Evolutionary conservation across 2,888 invertebrate species (phyloP), one percentile per base, ranked within the genome.

Genomic region (Adineta ricciae): DNA sequence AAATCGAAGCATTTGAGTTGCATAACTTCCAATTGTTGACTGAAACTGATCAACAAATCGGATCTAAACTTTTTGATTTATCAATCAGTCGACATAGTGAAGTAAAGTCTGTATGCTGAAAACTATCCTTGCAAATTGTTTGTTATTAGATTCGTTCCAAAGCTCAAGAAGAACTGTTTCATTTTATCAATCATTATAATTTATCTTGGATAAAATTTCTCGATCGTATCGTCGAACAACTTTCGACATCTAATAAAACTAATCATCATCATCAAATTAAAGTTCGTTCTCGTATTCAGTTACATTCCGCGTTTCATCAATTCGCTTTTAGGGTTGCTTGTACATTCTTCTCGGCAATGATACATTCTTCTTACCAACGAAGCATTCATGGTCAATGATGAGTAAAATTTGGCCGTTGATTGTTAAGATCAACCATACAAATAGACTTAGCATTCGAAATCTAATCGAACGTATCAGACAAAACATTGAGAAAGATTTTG

Each of bases 331-430:
- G 56, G n/a, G 56, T 56, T 56, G n/a, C 27, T 14, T 56, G n/a
- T n/a, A 56, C 27, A 56, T 56, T 27, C 56, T 56, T 87, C 90
- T 94, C 86, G 56, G 56, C 11, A 27, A 56, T 24, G 9, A 27
- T 3, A 56, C 2, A 9, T 56, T 56, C 24, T 93, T 93, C 0
- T 90, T 95, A 16, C 90, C 94, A 2, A 92, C 93, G 21, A 93
- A 93, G 88, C 93, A 93, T 87, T 93, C 95, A 89, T 96, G 95
- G 95, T 92, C 93, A 14, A 92, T 93, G 8, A 91, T 94, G 36
- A 90, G 92, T 56, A 91, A 92, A 41, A 89, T 96, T 0, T 95
- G 96, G 95, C 94, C 95, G 0, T 93, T 94, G 1, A 89, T 96
- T 36, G 91, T 95, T 0, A 92, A 92, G 85, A 94, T 95, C 0